phyloP scores from a whole-genome alignment of 2,113 vertebrate species.

The Lepisosteus osseus region DNA sequence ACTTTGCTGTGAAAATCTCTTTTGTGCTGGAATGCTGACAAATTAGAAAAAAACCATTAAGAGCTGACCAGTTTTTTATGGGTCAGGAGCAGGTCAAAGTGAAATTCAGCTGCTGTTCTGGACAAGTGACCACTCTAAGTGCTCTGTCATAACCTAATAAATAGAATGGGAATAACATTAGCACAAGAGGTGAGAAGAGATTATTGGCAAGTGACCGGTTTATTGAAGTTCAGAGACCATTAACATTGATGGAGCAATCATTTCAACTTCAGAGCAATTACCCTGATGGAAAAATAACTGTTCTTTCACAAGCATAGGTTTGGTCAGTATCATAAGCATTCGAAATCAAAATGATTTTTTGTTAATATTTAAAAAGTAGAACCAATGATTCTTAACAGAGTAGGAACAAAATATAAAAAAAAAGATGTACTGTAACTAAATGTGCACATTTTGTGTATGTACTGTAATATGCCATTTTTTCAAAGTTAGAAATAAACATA shows the following conservation, averaged over 20 bases:
- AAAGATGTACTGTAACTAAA: no score
- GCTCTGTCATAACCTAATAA: slow-evolving; percentile 79
- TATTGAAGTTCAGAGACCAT: slow-evolving; percentile 89
- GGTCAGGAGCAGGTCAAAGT: slow-evolving; percentile 75
- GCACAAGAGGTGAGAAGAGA: slow-evolving; percentile 77
- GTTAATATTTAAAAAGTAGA: slow-evolving; percentile 14
- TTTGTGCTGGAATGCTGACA: slow-evolving; percentile 68
- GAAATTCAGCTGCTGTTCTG: slow-evolving; percentile 84
- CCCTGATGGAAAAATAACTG: slow-evolving; percentile 80
- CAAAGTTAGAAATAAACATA: no score
- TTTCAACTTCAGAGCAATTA: slow-evolving; percentile 88
- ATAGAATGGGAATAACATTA: slow-evolving; percentile 81
- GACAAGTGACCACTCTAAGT: slow-evolving; percentile 82
- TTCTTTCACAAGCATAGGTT: slow-evolving; percentile 65
- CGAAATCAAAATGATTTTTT: slow-evolving; percentile 12
- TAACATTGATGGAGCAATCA: slow-evolving; percentile 92
- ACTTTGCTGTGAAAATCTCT: slow-evolving; percentile 51
- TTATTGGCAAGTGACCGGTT: slow-evolving; percentile 87
- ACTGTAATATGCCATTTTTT: no score
- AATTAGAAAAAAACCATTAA: slow-evolving; percentile 72
- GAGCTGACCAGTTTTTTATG: slow-evolving; percentile 79
- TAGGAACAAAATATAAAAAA: no score
- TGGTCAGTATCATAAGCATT: slow-evolving; percentile 47
- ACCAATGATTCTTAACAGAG: no score
- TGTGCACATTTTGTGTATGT: no score